phyloP scores from a whole-genome alignment of 2,888 invertebrate species.

The Drosophila trichaetosa region DNA sequence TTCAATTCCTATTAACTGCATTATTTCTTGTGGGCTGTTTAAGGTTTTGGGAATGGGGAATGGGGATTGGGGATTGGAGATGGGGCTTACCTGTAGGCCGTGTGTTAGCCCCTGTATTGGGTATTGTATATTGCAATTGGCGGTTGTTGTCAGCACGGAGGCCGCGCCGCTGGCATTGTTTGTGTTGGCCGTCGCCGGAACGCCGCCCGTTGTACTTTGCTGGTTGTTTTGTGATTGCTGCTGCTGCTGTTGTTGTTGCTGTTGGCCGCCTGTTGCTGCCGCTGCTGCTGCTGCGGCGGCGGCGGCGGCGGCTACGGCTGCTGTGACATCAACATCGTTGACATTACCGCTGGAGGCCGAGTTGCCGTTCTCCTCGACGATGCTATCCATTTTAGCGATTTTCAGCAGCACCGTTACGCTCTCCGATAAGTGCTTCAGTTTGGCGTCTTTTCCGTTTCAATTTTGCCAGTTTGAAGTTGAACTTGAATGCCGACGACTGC shows the following conservation, averaged over 20 bases:
- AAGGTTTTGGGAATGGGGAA: neutral
- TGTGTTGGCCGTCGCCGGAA: conserved; percentile 59
- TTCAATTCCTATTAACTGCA: neutral
- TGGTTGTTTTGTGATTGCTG: conserved; percentile 77
- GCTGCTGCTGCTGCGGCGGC: conserved; percentile 41
- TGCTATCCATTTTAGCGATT: conserved; percentile 89
- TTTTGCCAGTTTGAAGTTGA: conserved; percentile 81
- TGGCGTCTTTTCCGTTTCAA: conserved; percentile 84
- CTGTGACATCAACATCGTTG: conserved; percentile 71
- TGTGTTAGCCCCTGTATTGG: conserved; percentile 87
- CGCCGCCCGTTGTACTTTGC: conserved; percentile 73
- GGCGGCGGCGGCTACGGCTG: conserved; percentile 49
- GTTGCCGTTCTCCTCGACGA: conserved; percentile 96
- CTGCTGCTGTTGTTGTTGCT: conserved; percentile 37
- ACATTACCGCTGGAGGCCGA: conserved; percentile 76
- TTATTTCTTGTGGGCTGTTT: neutral
- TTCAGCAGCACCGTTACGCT: conserved; percentile 88
- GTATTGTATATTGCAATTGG: conserved; percentile 93
- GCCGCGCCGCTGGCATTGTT: conserved; percentile 63
- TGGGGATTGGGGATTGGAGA: neutral
- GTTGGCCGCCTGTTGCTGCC: conserved; percentile 45
- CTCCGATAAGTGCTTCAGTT: conserved; percentile 85
- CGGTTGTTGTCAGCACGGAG: conserved; percentile 86
- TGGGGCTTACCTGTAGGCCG: conserved; percentile 88
- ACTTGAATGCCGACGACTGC: conserved; percentile 36